A percentile compares a stretch with the other conserved stretches of the same genome.
phyloP scores from a whole-genome alignment of 1,140 invertebrate species.

The Calephelis virginiensis region DNA sequence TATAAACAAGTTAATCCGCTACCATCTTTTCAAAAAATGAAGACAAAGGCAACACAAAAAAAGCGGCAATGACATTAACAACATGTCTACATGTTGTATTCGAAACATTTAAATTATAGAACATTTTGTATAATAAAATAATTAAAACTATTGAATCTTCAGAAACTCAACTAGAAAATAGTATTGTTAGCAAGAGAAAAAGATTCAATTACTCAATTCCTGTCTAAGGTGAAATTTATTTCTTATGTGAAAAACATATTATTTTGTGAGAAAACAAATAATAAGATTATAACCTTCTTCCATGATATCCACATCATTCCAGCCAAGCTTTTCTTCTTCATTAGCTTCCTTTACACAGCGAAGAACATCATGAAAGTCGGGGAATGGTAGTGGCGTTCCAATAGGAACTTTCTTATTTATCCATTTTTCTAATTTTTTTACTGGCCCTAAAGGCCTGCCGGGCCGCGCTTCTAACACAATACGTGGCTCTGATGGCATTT shows the following conservation, averaged over 20 bases:
- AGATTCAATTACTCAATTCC: too few relatives aligned
- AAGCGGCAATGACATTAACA: too few relatives aligned
- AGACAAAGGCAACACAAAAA: too few relatives aligned
- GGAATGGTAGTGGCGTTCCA: slow-evolving; percentile 60
- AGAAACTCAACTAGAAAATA: too few relatives aligned
- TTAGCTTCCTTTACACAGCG: slow-evolving; percentile 62
- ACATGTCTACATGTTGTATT: too few relatives aligned
- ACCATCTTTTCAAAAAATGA: too few relatives aligned
- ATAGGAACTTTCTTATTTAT: slow-evolving; percentile 68
- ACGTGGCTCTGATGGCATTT: slow-evolving; percentile 69
- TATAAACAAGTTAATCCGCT: too few relatives aligned
- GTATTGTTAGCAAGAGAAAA: too few relatives aligned
- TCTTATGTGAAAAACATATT: neutral
- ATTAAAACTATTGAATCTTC: too few relatives aligned
- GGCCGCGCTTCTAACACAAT: slow-evolving; percentile 52
- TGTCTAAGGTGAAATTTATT: too few relatives aligned
- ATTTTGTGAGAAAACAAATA: neutral
- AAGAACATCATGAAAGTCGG: slow-evolving; percentile 69
- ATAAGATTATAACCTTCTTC: slow-evolving; percentile 54
- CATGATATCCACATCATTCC: slow-evolving; percentile 63
- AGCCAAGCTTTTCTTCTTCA: slow-evolving; percentile 54
- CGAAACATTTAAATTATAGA: too few relatives aligned
- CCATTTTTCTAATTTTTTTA: slow-evolving; percentile 56
- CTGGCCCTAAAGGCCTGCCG: slow-evolving; percentile 50
- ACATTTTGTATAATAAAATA: too few relatives aligned